Base-by-base conservation (phyloP, 2,888 invertebrate genomes). In the Exephanes ischioxanthus region DNA sequence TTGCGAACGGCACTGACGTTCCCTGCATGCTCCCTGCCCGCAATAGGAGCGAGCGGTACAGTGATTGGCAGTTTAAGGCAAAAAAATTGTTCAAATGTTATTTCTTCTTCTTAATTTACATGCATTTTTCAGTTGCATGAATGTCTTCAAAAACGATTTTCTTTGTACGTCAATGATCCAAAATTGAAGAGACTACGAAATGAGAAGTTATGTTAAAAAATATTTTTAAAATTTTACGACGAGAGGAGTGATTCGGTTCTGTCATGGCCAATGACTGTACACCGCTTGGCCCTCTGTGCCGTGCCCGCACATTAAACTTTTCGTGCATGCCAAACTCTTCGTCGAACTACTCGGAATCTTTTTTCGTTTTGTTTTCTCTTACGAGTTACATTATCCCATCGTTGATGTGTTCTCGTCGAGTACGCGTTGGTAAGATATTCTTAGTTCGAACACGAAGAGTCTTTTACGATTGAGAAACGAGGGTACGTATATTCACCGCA, bases 401-500 rank as follows among this genome's bases (percentile, higher is more conserved):
- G 37, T 67, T 41, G 67, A 37, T 41, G 37, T 37, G 67, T 61
- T 73, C 4, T 16, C 30, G 58, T 58, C 14, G 58, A 45, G 45
- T 67, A 16, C 45, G 19, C 6, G 11, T 22, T 33, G 22, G 22
- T 63, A 6, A 63, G 22, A 16, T 68, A 79, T 73, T 58, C 37
- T 73, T 72, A 73, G 72, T 22, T 67, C 53, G 58, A 33, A 30
- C 30, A n/a, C 30, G 19, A 30, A 37, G 26, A 11, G 5, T 55
- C 16, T 58, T 63, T 61, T 22, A 70, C 48, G 48, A 72, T 67
- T 72, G 83, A 67, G 48, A 45, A 79, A 58, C 41, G 55, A n/a
- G 26, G 26, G 3, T 48, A 16, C 26, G 26, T 58, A 58, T 22
- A 5, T 58, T 58, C 58, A 26, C 11, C 9, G 14, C 26, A 19